Conservation (phyloP, 2,797 vertebrate genomes). For the Stomatorhinus walkeri region DNA sequence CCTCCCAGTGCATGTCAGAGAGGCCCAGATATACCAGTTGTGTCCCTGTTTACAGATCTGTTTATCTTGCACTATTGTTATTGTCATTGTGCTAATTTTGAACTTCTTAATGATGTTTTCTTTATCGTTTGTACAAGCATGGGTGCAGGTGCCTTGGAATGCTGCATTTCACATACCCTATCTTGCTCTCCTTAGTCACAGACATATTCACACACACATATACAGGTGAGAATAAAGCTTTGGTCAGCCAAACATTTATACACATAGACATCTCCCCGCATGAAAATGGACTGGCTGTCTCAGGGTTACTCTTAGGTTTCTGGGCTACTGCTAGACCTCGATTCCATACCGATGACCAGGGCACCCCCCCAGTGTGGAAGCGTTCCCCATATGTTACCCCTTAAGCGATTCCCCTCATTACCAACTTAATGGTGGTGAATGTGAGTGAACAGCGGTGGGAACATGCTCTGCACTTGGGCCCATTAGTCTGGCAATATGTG, state of each 20-base stretch:
- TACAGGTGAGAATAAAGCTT: not conserved
- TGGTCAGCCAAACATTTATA: not conserved
- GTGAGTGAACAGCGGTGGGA: not conserved
- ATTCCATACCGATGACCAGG: not conserved
- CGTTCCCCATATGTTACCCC: not conserved
- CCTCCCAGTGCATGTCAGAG: not conserved
- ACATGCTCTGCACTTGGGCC: not conserved
- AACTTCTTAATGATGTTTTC: not conserved
- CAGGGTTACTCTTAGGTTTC: not conserved
- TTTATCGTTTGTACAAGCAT: not conserved
- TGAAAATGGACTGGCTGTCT: not conserved
- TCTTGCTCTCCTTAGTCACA: not conserved
- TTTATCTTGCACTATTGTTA: not conserved
- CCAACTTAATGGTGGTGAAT: not conserved
- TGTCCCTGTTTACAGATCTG: not conserved
- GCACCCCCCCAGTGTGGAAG: not conserved
- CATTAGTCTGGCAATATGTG: not conserved
- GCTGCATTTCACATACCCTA: not conserved
- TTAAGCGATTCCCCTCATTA: conserved; percentile 4
- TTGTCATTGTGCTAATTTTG: not conserved
- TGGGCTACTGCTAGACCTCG: not conserved
- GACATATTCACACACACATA: not conserved
- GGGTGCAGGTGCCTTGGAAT: not conserved
- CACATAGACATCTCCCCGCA: not conserved
- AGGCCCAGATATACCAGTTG: not conserved